Base-by-base conservation (phyloP, 2,888 invertebrate genomes). In the Chesias legatella region DNA sequence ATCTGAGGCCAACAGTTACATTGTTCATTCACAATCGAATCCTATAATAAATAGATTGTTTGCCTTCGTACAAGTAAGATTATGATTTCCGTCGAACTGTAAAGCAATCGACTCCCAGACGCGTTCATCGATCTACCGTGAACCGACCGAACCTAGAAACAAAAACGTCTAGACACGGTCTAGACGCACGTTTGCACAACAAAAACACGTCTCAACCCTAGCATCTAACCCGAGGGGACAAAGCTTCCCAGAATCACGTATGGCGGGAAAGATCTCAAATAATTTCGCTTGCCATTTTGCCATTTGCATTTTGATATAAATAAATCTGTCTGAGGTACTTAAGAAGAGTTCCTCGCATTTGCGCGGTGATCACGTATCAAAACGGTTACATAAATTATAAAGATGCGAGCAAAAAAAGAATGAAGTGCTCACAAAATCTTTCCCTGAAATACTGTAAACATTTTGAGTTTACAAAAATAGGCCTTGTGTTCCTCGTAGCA, bases 101-200 rank as follows among this genome's bases (percentile, higher is more conserved):
- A 22, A 1, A n/a, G 6, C n/a, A 1, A 7, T 22, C n/a, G 22
- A 22, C 26, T 11, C 36, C 50, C 48, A 60, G 63, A 66, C 59
- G 34, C 32, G 41, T 24, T 31, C 55, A 66, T 68, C 41, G 67
- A 64, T 65, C 53, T 43, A 27, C 47, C 46, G 43, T 42, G 41
- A 42, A 43, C 41, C 42, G 47, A 47, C 37, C 48, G 33, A 50
- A 48, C 42, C 41, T 53, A 54, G 54, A 51, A 54, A 56, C 57
- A 51, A 51, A 58, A 54, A 58, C 48, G 83, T 81, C 83, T 84
- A 84, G 84, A 82, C 84, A 43, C 6, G 50, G 83, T 82, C 84
- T 84, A 83, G 84, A 84, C 84, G 58, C 53, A 60, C 54, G 70
- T 64, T 63, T 70, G 70, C 70, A 59, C 52, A 59, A 59, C 63